Evolutionary conservation across 1,140 invertebrate species (phyloP).

Genomic region (Hycleus phaleratus): DNA sequence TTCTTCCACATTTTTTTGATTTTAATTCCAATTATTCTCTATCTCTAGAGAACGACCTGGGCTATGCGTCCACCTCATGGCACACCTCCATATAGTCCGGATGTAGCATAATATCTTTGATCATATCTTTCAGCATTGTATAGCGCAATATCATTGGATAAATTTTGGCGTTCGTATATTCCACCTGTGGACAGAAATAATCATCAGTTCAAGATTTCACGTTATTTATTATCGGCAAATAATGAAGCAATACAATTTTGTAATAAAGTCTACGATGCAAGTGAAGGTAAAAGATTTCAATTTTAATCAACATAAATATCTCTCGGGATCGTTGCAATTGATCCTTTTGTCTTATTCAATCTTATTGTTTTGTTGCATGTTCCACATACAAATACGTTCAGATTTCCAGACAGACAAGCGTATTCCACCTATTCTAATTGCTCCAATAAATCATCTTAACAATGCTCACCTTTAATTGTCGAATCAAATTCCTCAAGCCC

Average conservation of each 20-base stretch:
- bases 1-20: too few relatives aligned
- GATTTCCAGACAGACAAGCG: too few relatives aligned
- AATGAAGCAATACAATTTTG: too few relatives aligned
- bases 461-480: constrained; percentile 69
- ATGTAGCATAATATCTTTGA: constrained; percentile 88
- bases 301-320: constrained; percentile 21
- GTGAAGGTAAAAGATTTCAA: constrained; percentile 9
- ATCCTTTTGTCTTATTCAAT: background rate
- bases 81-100: constrained; percentile 94
- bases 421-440: too few relatives aligned
- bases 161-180: constrained; percentile 81
- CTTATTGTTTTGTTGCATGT: too few relatives aligned
- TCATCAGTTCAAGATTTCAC: background rate
- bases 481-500: constrained; percentile 77
- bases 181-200: constrained; percentile 49
- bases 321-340: constrained; percentile 6
- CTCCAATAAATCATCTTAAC: too few relatives aligned
- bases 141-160: constrained; percentile 90
- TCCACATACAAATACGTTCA: too few relatives aligned
- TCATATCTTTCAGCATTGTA: constrained; percentile 91
- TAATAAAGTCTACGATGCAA: constrained; percentile 1
- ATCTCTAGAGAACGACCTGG: constrained; percentile 33
- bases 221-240: background rate
- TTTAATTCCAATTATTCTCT: too few relatives aligned
- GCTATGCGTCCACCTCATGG: constrained; percentile 71